phyloP scores from a whole-genome alignment of 2,113 vertebrate genomes.

The Bambusicola thoracicus region DNA sequence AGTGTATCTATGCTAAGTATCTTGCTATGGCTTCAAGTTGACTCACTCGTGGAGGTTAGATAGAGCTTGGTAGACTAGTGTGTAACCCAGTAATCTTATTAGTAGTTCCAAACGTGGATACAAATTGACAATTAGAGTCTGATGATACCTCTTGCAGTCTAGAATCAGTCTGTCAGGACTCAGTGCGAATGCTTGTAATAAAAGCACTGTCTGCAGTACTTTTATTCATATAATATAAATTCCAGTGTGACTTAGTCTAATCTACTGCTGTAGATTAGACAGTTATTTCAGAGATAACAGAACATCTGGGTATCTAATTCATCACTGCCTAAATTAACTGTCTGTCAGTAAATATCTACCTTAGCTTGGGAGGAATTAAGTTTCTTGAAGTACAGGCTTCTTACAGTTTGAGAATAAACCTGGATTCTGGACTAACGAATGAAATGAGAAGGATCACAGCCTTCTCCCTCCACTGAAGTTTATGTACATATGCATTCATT shows the following conservation, averaged over 20 bases:
- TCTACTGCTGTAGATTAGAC: background rate
- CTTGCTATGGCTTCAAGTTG: background rate
- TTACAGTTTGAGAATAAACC: background rate
- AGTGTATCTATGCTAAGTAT: background rate
- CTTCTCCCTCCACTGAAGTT: background rate
- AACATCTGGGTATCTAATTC: background rate
- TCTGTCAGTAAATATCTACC: background rate
- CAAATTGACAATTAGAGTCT: background rate
- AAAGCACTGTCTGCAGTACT: background rate
- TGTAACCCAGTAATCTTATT: background rate
- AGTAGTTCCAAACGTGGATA: background rate
- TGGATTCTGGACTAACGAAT: background rate
- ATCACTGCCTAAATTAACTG: conserved; percentile 1
- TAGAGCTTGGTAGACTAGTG: background rate
- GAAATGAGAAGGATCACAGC: background rate
- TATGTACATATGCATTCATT: background rate
- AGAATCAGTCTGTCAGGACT: background rate
- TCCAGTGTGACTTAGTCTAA: background rate
- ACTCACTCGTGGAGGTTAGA: background rate
- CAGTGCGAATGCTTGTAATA: background rate
- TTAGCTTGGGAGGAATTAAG: background rate
- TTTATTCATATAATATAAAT: background rate
- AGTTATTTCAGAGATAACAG: background rate
- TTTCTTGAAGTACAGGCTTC: background rate
- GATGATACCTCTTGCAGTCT: background rate